Conservation (phyloP, 2,888 invertebrate species). For the Leuctra nigra region DNA sequence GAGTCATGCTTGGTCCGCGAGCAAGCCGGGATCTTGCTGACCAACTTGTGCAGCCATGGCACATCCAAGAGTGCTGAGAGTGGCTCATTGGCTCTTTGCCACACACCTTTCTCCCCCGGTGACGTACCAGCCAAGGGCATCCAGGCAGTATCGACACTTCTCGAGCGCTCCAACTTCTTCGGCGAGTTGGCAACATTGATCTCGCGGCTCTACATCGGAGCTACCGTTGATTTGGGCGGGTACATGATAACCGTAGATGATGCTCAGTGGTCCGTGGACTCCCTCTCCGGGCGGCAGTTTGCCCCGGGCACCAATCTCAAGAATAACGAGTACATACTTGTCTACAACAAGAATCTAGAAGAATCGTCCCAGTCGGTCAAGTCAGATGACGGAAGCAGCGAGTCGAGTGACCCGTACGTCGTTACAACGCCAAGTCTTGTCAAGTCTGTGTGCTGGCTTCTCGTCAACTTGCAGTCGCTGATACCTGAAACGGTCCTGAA, state of each 20-base stretch:
- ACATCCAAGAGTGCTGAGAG: constrained; percentile 1
- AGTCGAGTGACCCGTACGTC: constrained; percentile 33
- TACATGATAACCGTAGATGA: not conserved
- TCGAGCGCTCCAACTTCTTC: constrained; percentile 21
- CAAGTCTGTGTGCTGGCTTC: constrained; percentile 40
- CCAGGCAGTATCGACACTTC: constrained; percentile 13
- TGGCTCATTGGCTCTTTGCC: not conserved
- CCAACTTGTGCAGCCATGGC: constrained; percentile 38
- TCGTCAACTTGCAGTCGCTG: constrained; percentile 43
- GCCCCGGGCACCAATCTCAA: constrained; percentile 9
- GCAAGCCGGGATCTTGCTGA: constrained; percentile 47
- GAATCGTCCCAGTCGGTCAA: not conserved
- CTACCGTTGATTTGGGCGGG: constrained; percentile 12
- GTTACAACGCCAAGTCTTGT: constrained; percentile 44
- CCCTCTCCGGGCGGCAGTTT: constrained; percentile 4
- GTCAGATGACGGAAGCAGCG: not conserved
- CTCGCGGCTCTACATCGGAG: constrained; percentile 18
- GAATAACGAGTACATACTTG: constrained; percentile 14
- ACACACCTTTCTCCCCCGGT: not conserved
- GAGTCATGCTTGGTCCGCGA: constrained; percentile 50
- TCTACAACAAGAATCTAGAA: constrained; percentile 14
- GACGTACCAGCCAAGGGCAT: constrained; percentile 2
- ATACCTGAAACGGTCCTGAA: constrained; percentile 39
- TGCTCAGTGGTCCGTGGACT: constrained; percentile 17
- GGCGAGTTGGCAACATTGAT: constrained; percentile 17